Percentiles rank a stretch among this genome's conserved stretches.
Conservation (phyloP, 1,140 invertebrate genomes). For the Drosophila ironensis region DNA sequence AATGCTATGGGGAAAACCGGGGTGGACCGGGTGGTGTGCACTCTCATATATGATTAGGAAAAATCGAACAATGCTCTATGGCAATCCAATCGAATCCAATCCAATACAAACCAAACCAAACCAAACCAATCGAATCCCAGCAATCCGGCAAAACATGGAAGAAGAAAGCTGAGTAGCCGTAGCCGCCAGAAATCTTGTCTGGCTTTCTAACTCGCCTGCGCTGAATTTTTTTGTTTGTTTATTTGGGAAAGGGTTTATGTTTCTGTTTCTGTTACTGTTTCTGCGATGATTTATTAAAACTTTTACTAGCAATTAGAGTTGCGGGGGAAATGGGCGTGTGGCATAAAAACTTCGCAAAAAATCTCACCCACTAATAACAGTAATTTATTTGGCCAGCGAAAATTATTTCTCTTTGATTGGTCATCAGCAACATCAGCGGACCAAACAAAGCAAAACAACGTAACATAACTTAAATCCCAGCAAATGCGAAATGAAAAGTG, state of each 20-base stretch:
- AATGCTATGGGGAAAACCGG: too few relatives aligned
- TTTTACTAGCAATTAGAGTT: constrained; percentile 66
- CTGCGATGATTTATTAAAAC: constrained; percentile 72
- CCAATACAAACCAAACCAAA: constrained; percentile 9
- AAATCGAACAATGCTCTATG: constrained; percentile 71
- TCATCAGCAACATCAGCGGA: constrained; percentile 5
- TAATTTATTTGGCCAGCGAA: constrained; percentile 55
- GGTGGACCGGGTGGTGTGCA: constrained; percentile 40
- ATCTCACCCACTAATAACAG: constrained; percentile 54
- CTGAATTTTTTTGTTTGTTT: constrained; percentile 34
- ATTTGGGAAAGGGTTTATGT: constrained; percentile 72
- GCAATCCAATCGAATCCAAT: constrained; percentile 27
- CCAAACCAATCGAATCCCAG: constrained; percentile 7
- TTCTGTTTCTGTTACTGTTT: constrained; percentile 39
- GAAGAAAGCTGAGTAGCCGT: constrained; percentile 39
- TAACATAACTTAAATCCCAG: constrained; percentile 20
- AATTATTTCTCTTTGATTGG: constrained; percentile 42
- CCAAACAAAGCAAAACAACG: not conserved
- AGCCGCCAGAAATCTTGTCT: constrained; percentile 33
- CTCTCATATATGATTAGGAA: constrained; percentile 75
- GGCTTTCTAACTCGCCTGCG: constrained; percentile 59
- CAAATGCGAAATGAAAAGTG: constrained; percentile 46
- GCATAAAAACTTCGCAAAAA: constrained; percentile 2
- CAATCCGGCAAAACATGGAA: constrained; percentile 13
- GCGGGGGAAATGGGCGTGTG: constrained; percentile 3